Evolutionary conservation across 2,797 vertebrate genomes (phyloP).

Genomic region (Oreochromis mossambicus): DNA sequence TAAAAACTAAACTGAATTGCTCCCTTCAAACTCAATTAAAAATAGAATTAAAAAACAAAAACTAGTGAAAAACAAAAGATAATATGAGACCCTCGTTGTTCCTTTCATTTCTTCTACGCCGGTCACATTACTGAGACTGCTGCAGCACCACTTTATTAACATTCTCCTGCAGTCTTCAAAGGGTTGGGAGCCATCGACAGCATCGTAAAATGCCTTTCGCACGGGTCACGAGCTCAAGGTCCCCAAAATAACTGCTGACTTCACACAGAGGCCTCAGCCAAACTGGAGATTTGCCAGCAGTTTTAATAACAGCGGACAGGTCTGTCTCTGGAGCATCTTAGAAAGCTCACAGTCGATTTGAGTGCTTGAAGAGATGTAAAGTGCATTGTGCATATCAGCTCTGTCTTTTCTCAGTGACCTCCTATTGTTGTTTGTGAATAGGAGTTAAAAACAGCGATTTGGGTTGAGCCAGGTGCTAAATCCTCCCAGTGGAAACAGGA

Average conservation of each 20-base stretch:
- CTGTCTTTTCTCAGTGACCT: slow-evolving; percentile 9
- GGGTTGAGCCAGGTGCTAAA: slow-evolving; percentile 46
- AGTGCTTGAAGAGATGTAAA: not conserved
- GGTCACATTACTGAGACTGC: not conserved
- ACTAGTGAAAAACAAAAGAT: not conserved
- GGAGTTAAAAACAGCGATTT: slow-evolving; percentile 23
- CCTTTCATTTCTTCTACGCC: not conserved
- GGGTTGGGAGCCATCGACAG: slow-evolving; percentile 18
- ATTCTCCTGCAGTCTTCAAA: slow-evolving; percentile 16
- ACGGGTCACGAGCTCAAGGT: slow-evolving; percentile 31
- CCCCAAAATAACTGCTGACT: slow-evolving; percentile 45
- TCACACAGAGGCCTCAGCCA: slow-evolving; percentile 16
- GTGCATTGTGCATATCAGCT: not conserved
- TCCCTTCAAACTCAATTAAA: not conserved
- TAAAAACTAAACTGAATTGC: not conserved
- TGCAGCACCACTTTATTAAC: slow-evolving; percentile 9
- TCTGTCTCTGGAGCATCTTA: not conserved
- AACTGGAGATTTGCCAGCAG: slow-evolving; percentile 8
- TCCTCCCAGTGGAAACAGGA: slow-evolving; percentile 41
- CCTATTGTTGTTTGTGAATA: slow-evolving; percentile 30
- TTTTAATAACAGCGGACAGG: not conserved
- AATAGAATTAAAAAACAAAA: not conserved
- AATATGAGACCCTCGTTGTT: not conserved
- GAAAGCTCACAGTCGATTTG: not conserved
- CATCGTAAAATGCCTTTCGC: slow-evolving; percentile 25